These are phyloP conservation scores for Monomorium pharaonis DNA, from an alignment of 1,140 invertebrate genomes.

Conservation along the genomic window DNA sequence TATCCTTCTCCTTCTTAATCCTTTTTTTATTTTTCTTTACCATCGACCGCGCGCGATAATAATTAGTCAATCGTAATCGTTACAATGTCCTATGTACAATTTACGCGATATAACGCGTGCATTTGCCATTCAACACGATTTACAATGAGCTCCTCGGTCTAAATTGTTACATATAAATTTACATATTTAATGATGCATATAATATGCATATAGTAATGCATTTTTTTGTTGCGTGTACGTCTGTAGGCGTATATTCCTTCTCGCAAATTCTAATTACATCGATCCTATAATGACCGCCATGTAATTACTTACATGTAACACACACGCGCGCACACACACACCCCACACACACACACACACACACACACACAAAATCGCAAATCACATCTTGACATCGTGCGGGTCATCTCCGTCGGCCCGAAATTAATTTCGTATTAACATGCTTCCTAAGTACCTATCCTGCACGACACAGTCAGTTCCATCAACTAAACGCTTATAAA, in stretches of 20 bases:
- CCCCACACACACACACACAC: conserved; percentile 3
- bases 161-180: conserved; percentile 2
- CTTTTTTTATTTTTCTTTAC: neutral
- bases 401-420: conserved; percentile 67
- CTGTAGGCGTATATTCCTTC: conserved; percentile 60
- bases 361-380: conserved; percentile 29
- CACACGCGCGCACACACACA: neutral
- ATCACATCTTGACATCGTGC: conserved; percentile 14
- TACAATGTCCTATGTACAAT: conserved; percentile 65
- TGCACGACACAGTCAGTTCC: conserved; percentile 47
- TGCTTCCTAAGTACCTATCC: conserved; percentile 21
- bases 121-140: conserved; percentile 76
- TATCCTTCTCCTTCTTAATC: neutral
- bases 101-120: conserved; percentile 67
- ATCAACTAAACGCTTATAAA: conserved; percentile 47
- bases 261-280: conserved; percentile 60
- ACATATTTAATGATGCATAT: neutral
- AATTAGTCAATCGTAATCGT: conserved; percentile 28
- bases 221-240: conserved; percentile 27
- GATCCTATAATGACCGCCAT: conserved; percentile 51
- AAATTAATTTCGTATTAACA: conserved; percentile 70
- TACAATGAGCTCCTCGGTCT: conserved; percentile 65
- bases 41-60: neutral
- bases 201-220: too few relatives aligned
- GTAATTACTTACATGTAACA: conserved; percentile 49